Conservation (phyloP, 2,888 invertebrate genomes). For the Pteria penguin region DNA sequence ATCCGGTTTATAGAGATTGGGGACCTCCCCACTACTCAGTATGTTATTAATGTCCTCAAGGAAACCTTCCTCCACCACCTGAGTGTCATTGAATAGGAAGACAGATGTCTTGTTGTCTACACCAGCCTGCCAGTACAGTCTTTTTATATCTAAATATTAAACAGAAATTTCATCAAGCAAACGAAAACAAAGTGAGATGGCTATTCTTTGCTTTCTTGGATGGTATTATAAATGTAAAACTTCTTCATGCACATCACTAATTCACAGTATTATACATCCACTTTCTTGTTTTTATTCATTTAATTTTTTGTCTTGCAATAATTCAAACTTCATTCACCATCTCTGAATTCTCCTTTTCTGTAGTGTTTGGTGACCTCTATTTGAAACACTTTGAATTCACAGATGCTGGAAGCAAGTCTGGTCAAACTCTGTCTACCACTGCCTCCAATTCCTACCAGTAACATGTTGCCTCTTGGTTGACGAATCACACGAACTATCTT, state of each 20-base stretch:
- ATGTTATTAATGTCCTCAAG: slow-evolving; percentile 94
- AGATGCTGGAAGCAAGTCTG: slow-evolving; percentile 88
- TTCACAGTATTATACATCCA: too few species aligned
- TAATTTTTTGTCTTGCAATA: too few species aligned
- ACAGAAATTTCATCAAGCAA: not conserved
- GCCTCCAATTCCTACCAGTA: slow-evolving; percentile 92
- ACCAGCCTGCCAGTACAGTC: slow-evolving; percentile 87
- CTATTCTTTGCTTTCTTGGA: too few species aligned
- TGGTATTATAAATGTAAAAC: too few species aligned
- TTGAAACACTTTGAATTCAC: slow-evolving; percentile 88
- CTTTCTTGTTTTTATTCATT: too few species aligned
- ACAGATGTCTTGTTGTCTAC: slow-evolving; percentile 88
- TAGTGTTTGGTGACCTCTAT: slow-evolving; percentile 90
- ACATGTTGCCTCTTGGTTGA: slow-evolving; percentile 89
- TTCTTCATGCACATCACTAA: too few species aligned
- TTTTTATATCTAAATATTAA: slow-evolving; percentile 85
- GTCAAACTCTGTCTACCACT: slow-evolving; percentile 91
- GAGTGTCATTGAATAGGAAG: slow-evolving; percentile 92
- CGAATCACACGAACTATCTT: slow-evolving; percentile 91
- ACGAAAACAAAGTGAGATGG: too few species aligned
- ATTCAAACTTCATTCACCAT: slow-evolving; percentile 68
- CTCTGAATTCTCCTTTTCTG: slow-evolving; percentile 85
- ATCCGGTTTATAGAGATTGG: slow-evolving; percentile 91
- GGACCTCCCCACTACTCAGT: slow-evolving; percentile 92
- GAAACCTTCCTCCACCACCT: slow-evolving; percentile 89